These are phyloP conservation scores for Polypedilum pembai DNA, from an alignment of 1,140 invertebrate genomes.

Conservation along the genomic window DNA sequence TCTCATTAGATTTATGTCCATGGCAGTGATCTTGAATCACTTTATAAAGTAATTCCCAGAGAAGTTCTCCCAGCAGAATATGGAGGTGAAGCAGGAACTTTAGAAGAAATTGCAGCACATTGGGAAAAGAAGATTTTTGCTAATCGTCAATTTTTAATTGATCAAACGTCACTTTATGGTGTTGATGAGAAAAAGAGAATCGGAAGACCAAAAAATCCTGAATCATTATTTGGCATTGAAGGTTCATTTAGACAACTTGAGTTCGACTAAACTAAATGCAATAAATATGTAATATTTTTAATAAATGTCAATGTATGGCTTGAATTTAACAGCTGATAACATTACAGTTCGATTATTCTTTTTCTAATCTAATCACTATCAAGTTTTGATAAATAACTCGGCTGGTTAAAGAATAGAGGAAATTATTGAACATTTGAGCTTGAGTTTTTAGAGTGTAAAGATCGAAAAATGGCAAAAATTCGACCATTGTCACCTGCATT, in stretches of 20 bases:
- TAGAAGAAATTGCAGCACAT: slow-evolving; percentile 45
- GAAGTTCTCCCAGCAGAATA: slow-evolving; percentile 49
- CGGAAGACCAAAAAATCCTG: slow-evolving; percentile 50
- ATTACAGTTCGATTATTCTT: background rate
- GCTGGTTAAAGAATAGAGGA: background rate
- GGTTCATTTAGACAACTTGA: slow-evolving; percentile 54
- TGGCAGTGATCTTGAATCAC: slow-evolving; percentile 44
- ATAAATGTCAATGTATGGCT: background rate
- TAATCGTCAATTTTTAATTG: background rate
- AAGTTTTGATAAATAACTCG: background rate
- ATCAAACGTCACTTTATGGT: slow-evolving; percentile 38
- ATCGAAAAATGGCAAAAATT: slow-evolving; percentile 40
- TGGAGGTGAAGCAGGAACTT: slow-evolving; percentile 48
- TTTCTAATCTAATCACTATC: background rate
- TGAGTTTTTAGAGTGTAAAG: background rate
- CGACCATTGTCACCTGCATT: slow-evolving; percentile 45
- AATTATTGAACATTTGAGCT: background rate
- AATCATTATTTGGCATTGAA: slow-evolving; percentile 53
- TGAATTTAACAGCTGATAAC: background rate
- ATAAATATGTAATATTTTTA: background rate
- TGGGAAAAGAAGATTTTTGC: slow-evolving; percentile 45
- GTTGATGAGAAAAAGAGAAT: slow-evolving; percentile 50
- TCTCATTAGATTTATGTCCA: slow-evolving; percentile 48
- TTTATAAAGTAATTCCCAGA: slow-evolving; percentile 47
- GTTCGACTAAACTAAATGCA: slow-evolving; percentile 54